Conservation (phyloP, 2,113 vertebrate species). For the Indri indri region DNA sequence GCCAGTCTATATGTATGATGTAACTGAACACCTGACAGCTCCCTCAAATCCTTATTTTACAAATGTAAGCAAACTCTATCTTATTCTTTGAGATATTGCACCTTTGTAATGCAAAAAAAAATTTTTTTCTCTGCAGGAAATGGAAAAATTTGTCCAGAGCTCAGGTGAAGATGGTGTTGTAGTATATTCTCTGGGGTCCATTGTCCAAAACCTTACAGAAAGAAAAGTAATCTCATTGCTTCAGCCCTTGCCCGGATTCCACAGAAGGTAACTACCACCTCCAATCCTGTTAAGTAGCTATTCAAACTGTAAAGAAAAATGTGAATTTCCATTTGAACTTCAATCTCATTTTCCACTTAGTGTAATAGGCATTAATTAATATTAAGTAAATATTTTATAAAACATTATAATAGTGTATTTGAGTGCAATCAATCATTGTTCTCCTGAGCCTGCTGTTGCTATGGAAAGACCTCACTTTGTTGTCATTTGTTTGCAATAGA, state of each 20-base stretch:
- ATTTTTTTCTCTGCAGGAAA: constrained; percentile 83
- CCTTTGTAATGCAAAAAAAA: neutral
- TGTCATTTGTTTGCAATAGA: neutral
- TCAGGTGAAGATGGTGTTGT: constrained; percentile 90
- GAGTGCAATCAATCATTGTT: neutral
- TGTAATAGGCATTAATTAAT: too few relatives aligned
- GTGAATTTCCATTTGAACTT: neutral
- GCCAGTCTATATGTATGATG: neutral
- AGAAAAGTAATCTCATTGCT: constrained; percentile 89
- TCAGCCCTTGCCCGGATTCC: constrained; percentile 89
- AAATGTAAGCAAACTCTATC: neutral
- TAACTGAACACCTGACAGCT: neutral
- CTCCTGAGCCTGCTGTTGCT: neutral
- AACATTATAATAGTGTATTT: neutral
- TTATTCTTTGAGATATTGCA: neutral
- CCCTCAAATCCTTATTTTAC: neutral
- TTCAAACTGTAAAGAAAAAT: neutral
- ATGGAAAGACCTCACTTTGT: neutral
- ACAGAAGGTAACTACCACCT: constrained; percentile 86
- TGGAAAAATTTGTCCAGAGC: constrained; percentile 91
- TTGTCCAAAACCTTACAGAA: constrained; percentile 85
- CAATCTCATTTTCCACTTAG: neutral
- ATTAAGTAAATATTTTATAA: neutral
- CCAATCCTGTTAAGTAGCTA: neutral
- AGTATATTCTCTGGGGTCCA: constrained; percentile 88